These are phyloP conservation scores for Neoitamus cyanurus DNA, from an alignment of 2,888 invertebrate genomes.

Conservation along the genomic window DNA sequence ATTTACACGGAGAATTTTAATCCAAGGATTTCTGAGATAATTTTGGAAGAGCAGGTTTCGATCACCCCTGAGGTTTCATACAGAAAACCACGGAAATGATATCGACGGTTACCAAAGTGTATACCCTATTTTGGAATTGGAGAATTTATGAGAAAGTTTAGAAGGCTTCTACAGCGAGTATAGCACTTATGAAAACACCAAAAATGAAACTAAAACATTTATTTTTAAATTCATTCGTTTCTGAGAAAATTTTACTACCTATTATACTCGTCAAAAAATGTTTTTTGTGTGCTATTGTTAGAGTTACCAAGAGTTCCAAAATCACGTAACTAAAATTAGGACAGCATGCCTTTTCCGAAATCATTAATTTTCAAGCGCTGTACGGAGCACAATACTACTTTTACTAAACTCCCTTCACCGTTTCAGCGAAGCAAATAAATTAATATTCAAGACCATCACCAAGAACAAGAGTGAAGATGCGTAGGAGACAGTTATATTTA, in stretches of 20 bases:
- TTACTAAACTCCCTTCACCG: background rate
- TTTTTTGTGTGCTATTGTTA: background rate
- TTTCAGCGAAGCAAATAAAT: background rate
- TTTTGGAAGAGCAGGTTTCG: background rate
- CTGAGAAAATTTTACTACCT: too few species aligned
- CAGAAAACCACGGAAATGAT: too few species aligned
- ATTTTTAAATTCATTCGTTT: too few species aligned
- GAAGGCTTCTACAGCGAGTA: too few species aligned
- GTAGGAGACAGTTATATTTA: constrained; percentile 49
- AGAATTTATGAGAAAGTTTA: too few species aligned
- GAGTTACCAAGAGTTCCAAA: background rate
- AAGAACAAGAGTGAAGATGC: constrained; percentile 24
- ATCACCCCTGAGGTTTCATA: too few species aligned
- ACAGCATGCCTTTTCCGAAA: background rate
- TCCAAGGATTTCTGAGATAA: background rate
- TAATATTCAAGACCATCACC: constrained; percentile 25
- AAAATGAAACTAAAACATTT: too few species aligned
- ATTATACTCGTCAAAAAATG: too few species aligned
- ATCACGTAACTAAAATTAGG: background rate
- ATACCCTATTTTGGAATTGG: too few species aligned
- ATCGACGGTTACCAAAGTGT: too few species aligned
- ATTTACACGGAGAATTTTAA: too few species aligned
- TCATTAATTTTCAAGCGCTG: background rate
- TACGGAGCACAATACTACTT: background rate
- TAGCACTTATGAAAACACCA: too few species aligned